Evolutionary conservation across 2,113 vertebrate species (phyloP).

Genomic region (Herpailurus yagouaroundi): DNA sequence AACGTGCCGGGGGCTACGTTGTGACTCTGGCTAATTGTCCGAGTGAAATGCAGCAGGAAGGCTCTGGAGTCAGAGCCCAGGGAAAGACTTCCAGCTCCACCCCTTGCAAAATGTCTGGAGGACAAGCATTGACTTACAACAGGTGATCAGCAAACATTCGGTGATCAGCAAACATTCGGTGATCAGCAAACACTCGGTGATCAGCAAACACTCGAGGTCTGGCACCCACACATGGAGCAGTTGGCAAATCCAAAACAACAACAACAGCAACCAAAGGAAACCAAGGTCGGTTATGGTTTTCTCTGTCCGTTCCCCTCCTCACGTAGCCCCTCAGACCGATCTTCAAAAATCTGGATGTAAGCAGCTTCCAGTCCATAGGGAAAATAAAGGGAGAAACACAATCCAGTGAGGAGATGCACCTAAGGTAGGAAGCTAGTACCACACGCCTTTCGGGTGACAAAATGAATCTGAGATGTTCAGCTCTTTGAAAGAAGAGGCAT

Average conservation of each 20-base stretch:
- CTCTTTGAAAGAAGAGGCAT: not conserved
- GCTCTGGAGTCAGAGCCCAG: not conserved
- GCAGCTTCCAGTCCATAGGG: not conserved
- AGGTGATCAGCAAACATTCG: fast-evolving
- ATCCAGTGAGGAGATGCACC: not conserved
- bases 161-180: too few relatives aligned
- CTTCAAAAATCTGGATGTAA: not conserved
- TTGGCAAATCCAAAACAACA: not conserved
- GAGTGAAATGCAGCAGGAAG: not conserved
- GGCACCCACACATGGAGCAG: not conserved
- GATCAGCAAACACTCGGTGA: too few relatives aligned
- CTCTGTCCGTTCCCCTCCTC: not conserved
- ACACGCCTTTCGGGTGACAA: not conserved
- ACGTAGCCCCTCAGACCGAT: not conserved
- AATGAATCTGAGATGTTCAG: not conserved
- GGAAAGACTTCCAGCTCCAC: not conserved
- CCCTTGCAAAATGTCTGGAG: not conserved
- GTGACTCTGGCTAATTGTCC: not conserved
- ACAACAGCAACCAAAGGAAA: not conserved
- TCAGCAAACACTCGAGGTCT: too few relatives aligned
- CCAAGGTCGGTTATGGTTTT: not conserved
- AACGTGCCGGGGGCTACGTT: not conserved
- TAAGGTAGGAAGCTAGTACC: not conserved
- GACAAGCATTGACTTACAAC: too few relatives aligned
- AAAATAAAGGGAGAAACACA: not conserved